These are phyloP conservation scores for Saguinus midas DNA, from an alignment of 2,113 vertebrate genomes.

Conservation along the genomic window DNA sequence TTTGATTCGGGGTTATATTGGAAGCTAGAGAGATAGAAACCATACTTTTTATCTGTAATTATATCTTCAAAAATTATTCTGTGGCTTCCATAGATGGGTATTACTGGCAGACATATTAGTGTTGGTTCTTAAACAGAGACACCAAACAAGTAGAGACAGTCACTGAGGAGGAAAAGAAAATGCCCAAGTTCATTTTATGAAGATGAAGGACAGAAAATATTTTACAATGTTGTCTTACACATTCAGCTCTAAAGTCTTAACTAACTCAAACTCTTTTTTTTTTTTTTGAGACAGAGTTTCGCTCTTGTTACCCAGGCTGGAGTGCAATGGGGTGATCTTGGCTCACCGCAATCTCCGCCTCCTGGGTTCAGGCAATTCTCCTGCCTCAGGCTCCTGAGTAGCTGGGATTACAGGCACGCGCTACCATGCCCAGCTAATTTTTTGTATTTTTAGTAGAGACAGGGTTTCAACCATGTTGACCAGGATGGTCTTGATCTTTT, in stretches of 20 bases:
- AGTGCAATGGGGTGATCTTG: too few species aligned
- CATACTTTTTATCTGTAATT: neutral
- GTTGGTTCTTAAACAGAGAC: neutral
- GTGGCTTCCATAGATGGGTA: neutral
- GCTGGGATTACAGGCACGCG: too few species aligned
- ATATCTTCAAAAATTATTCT: neutral
- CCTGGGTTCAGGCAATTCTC: too few species aligned
- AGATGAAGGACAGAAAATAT: slow-evolving; percentile 1
- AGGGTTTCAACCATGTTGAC: too few species aligned
- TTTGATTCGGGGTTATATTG: neutral
- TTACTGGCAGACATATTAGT: neutral
- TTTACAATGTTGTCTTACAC: neutral
- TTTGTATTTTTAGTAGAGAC: too few species aligned
- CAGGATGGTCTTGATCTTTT: too few species aligned
- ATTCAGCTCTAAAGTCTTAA: neutral
- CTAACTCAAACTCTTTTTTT: slow-evolving; percentile 8
- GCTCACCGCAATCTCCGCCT: too few species aligned
- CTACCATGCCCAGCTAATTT: too few species aligned
- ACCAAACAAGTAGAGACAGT: neutral
- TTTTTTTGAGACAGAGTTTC: too few species aligned
- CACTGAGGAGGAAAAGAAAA: neutral
- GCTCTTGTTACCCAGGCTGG: too few species aligned
- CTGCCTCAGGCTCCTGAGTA: too few species aligned
- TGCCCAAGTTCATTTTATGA: neutral
- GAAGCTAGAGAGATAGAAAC: neutral